phyloP scores from a whole-genome alignment of 2,888 invertebrate species.

The Caradrina kadenii region DNA sequence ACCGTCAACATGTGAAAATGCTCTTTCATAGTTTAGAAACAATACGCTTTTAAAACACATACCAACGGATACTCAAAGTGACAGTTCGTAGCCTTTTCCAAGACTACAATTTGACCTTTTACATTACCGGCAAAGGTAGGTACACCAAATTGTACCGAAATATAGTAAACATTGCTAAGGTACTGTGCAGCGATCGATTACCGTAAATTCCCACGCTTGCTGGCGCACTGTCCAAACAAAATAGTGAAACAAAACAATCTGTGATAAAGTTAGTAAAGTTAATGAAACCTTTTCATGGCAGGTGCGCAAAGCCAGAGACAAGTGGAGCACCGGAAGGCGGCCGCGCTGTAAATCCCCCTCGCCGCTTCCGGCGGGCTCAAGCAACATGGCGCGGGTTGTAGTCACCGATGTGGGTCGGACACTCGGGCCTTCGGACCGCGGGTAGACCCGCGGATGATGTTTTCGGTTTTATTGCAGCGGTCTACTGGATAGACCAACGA shows the following conservation, averaged over 20 bases:
- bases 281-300: constrained; percentile 70
- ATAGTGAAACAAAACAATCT: constrained; percentile 52
- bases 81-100: background rate
- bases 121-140: background rate
- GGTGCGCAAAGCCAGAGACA: constrained; percentile 75
- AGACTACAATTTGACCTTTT: constrained; percentile 12
- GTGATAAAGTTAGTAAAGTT: constrained; percentile 48
- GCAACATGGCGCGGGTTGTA: constrained; percentile 74
- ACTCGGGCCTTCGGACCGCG: background rate
- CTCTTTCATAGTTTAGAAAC: background rate
- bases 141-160: constrained; percentile 17
- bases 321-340: constrained; percentile 78
- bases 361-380: constrained; percentile 79
- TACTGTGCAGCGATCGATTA: background rate
- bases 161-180: constrained; percentile 2
- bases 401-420: constrained; percentile 52
- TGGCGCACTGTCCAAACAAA: constrained; percentile 20
- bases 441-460: constrained; percentile 5
- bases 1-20: constrained; percentile 5
- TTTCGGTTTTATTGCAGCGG: constrained; percentile 38
- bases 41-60: background rate
- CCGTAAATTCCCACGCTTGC: constrained; percentile 45
- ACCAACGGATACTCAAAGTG: background rate
- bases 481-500: background rate
- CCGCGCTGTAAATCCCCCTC: constrained; percentile 80